Percentiles rank a stretch among this genome's conserved stretches.
These are phyloP conservation scores for Troilus luridus DNA, from an alignment of 2,888 invertebrate species.

Conservation along the genomic window DNA sequence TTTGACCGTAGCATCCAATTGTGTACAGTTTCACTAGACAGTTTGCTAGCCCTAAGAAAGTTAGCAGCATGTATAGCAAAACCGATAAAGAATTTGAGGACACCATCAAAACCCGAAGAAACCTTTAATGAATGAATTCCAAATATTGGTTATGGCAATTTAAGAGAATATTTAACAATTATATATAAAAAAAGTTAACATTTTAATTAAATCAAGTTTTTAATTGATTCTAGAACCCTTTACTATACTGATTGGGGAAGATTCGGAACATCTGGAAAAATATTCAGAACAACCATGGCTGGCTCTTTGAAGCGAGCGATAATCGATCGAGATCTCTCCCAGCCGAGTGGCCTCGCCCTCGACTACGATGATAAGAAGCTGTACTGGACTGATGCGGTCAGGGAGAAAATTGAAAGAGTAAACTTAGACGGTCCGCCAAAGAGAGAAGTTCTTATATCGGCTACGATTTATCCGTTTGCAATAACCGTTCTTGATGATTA, in stretches of 20 bases:
- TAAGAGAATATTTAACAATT: no score
- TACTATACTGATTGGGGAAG: constrained; percentile 98
- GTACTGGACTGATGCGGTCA: constrained; percentile 98
- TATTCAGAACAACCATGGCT: constrained; percentile 96
- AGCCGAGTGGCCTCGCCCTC: constrained; percentile 95
- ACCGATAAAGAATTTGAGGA: no score
- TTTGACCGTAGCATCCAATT: no score
- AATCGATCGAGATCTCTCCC: constrained; percentile 90
- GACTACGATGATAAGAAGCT: constrained; percentile 94
- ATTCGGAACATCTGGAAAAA: constrained; percentile 93
- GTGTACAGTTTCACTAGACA: no score
- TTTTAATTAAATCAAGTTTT: not conserved
- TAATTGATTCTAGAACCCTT: constrained; percentile 73
- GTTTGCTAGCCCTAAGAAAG: no score
- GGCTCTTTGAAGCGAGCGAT: constrained; percentile 92
- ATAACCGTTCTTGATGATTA: constrained; percentile 91
- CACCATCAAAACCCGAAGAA: no score
- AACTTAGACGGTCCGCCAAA: constrained; percentile 85
- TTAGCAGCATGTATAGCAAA: no score
- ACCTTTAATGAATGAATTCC: no score
- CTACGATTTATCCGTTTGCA: constrained; percentile 96
- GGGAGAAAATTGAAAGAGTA: constrained; percentile 95
- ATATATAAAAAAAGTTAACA: no score
- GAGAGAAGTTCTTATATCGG: constrained; percentile 85
- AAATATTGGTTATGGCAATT: no score